Evolutionary conservation across 1,140 invertebrate species (phyloP), one percentile per base, ranked within the genome.

Genomic region (Saccostrea cuccullata): DNA sequence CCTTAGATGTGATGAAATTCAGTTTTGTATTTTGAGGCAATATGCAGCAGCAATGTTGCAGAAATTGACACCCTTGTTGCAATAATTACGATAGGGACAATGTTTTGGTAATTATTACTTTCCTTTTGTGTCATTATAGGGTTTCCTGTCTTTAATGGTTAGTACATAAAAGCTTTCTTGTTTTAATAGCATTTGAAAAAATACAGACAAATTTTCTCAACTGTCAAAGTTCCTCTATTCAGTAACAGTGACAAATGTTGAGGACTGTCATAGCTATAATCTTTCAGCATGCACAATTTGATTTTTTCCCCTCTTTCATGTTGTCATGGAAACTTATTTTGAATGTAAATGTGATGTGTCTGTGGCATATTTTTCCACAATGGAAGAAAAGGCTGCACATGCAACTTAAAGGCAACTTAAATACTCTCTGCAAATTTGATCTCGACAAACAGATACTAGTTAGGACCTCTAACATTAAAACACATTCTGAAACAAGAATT

Each of bases 341-440:
- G 70, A 77, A 77, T 77, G 70, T 77, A 77, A 77, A 77, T 77
- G 70, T 77, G 70, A 77, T 77, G 70, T 77, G 70, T 77, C 70
- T 77, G 70, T 30, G 70, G 70, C 70, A 26, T 36, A 30, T 30
- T 77, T 77, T 77, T 77, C 70, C 70, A 77, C 70, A 77, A 77
- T 40, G 30, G 26, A 15, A 30, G 70, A 77, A 36, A 36, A 77
- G 11, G 70, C 70, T 77, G 70, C 70, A 77, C 26, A 77, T 77
- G 70, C 70, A 77, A 77, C 70, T 77, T 77, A 77, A 77, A 77
- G 70, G 70, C 70, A 77, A 77, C 70, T 77, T 77, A 77, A 77
- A 77, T 30, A 77, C 26, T 77, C 13, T 77, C 70, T 15, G 70
- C 70, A 77, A 77, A 77, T 77, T 77, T 77, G 70, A 67, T 67